Conservation (phyloP, 2,113 vertebrate genomes). For the Cranoglanis bouderius region DNA sequence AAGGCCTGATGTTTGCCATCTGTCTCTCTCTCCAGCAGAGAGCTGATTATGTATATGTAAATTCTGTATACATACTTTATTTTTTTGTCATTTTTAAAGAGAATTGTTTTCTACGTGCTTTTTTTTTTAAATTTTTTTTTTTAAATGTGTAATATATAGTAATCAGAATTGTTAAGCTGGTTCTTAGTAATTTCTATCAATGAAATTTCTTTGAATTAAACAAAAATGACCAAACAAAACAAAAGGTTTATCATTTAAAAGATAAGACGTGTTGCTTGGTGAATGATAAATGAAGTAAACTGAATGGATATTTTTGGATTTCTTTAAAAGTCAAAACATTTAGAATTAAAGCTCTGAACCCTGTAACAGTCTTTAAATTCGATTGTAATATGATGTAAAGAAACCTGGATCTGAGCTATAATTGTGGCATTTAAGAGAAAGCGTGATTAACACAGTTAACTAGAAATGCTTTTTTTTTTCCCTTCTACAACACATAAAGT, state of each 20-base stretch:
- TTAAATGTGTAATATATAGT: slow-evolving; percentile 95
- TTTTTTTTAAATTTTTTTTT: slow-evolving; percentile 69
- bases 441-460: neutral
- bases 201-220: slow-evolving; percentile 77
- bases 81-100: slow-evolving; percentile 73
- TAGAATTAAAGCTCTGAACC: neutral
- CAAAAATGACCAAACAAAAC: slow-evolving; percentile 34
- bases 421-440: neutral
- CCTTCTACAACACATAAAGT: too few relatives aligned
- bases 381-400: neutral
- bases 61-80: slow-evolving; percentile 88
- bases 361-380: neutral
- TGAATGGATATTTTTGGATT: neutral
- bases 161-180: slow-evolving; percentile 90
- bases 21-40: slow-evolving; percentile 71
- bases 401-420: neutral
- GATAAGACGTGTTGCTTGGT: neutral
- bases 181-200: slow-evolving; percentile 94
- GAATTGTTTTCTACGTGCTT: slow-evolving; percentile 71
- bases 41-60: slow-evolving; percentile 78
- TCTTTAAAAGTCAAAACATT: neutral
- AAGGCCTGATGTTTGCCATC: slow-evolving; percentile 78
- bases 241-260: neutral
- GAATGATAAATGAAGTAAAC: neutral
- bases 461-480: neutral